Evolutionary conservation across 2,797 vertebrate species (phyloP).

Genomic region (Pseudocheirus occidentalis): DNA sequence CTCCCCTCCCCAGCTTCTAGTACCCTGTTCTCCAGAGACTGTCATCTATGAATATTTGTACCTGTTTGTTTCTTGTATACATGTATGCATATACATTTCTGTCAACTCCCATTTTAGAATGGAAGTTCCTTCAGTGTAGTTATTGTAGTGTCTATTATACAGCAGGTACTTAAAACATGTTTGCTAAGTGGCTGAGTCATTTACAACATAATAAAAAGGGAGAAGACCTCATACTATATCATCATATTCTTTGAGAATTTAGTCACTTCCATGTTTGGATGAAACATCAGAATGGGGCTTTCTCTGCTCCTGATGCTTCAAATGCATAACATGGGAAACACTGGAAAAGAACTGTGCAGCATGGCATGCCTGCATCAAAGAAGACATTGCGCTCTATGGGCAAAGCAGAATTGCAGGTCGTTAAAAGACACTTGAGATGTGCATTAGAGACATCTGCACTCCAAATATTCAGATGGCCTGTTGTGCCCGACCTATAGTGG

Average conservation of each 20-base stretch:
- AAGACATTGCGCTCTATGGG: not conserved
- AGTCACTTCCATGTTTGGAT: not conserved
- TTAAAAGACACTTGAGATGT: not conserved
- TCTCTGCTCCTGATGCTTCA: not conserved
- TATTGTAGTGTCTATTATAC: not conserved
- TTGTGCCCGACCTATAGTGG: not conserved
- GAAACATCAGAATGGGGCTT: not conserved
- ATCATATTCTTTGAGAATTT: not conserved
- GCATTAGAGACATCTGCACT: not conserved
- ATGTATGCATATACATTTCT: not conserved
- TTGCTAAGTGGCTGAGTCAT: not conserved
- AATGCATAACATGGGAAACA: not conserved
- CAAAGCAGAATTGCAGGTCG: not conserved
- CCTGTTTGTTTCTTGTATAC: not conserved
- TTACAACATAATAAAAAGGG: not conserved
- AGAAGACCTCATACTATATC: not conserved
- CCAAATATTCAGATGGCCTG: not conserved
- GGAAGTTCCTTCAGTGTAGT: not conserved
- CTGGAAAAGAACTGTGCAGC: not conserved
- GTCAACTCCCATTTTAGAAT: not conserved
- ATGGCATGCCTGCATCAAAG: not conserved
- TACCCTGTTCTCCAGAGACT: not conserved
- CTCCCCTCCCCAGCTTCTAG: not conserved
- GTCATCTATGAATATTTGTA: not conserved
- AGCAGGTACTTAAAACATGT: not conserved